Conservation (phyloP, 2,797 vertebrate genomes). For the Emydoidea blandingii region DNA sequence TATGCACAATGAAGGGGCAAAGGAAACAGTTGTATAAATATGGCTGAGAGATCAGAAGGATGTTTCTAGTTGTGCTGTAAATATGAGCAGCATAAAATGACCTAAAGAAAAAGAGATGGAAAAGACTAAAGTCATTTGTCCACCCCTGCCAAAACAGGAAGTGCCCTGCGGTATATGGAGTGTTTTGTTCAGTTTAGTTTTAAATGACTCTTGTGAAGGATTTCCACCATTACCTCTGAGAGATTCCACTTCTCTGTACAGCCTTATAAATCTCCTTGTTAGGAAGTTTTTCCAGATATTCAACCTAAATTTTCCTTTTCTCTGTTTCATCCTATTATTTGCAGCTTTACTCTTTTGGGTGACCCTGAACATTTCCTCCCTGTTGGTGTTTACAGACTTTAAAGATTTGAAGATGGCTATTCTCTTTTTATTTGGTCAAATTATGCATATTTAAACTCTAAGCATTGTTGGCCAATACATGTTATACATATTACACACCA, state of each 20-base stretch:
- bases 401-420: neutral
- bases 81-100: neutral
- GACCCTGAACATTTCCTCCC: neutral
- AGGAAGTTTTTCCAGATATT: neutral
- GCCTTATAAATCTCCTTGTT: neutral
- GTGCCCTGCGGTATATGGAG: rapidly evolving
- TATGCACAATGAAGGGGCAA: neutral
- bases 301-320: neutral
- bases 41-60: neutral
- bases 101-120: neutral
- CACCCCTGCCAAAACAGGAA: neutral
- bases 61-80: neutral
- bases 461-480: neutral
- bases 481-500: neutral
- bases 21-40: neutral
- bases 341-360: neutral
- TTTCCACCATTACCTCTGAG: neutral
- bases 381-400: neutral
- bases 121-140: neutral
- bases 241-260: rapidly evolving
- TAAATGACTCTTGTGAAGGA: neutral
- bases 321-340: neutral
- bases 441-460: neutral
- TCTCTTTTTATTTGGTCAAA: neutral
- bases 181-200: neutral